These are phyloP conservation scores for Psittacula echo DNA, from an alignment of 2,797 vertebrate species.

Conservation along the genomic window DNA sequence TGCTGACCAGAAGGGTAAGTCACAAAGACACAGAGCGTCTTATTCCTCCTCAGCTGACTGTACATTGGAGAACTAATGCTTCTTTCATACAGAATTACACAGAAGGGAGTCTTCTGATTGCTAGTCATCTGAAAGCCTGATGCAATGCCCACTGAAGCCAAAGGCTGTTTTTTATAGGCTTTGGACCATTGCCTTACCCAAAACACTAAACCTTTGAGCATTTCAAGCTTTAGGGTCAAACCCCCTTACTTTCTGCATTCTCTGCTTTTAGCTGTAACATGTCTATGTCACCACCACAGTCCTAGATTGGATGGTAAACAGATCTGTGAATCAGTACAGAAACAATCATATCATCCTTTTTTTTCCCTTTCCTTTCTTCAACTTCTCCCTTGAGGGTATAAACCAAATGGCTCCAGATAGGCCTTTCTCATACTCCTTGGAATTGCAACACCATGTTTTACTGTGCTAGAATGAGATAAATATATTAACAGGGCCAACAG, in stretches of 20 bases:
- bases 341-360: neutral
- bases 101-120: slow-evolving; percentile 12
- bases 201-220: slow-evolving; percentile 28
- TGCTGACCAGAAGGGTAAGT: neutral
- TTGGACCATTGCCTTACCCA: neutral
- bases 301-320: neutral
- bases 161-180: slow-evolving; percentile 11
- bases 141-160: neutral
- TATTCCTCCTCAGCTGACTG: slow-evolving; percentile 4
- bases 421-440: neutral
- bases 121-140: slow-evolving; percentile 24
- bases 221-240: neutral
- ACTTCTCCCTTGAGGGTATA: neutral
- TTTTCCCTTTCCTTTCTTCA: neutral
- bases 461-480: neutral
- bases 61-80: neutral
- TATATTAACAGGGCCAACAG: neutral
- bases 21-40: neutral
- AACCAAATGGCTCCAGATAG: neutral
- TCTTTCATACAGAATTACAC: slow-evolving; percentile 22
- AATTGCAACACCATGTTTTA: neutral
- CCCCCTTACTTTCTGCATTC: neutral
- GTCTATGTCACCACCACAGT: neutral
- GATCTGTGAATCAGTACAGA: neutral
- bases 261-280: neutral